Base-by-base conservation (phyloP, 1,140 invertebrate genomes). In the Apis florea region DNA sequence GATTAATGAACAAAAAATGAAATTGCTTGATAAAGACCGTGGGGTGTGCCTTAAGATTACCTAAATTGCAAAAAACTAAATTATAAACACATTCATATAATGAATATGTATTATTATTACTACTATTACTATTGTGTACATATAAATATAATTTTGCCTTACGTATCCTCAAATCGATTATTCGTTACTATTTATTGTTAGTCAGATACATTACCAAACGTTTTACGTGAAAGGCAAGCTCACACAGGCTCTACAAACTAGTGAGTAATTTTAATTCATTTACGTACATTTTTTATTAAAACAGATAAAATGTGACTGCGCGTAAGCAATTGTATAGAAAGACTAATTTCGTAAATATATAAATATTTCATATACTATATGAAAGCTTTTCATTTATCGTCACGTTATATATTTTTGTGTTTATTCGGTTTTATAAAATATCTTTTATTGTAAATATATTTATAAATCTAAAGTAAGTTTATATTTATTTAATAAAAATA, bases 311-410 rank as follows among this genome's bases (percentile, higher is more conserved):
- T 87, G 83, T 89, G 86, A 89, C 88, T 90, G 85, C 80, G 84
- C 78, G 79, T 84, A 87, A 90, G 84, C 88, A 91, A 93, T 91
- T 93, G 92, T 93, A 93, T 93, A 93, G 91, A 93, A 93, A 92
- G 86, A 93, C 89, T 93, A 93, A 93, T 93, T 93, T 93, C 92
- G 87, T 93, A 92, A 93, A 93, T 92, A 93, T 92, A 93, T 92
- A 92, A 92, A 93, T 92, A 92, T 93, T 93, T 93, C 90, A 89
- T 92, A 92, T 92, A 92, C 88, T 92, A 91, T 61, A 88, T 49
- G 31, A 73, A 31, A 56, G 58, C 17, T 59, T 76, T 80, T 86
- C 11, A 81, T 74, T 86, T 77, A 75, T 64, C 12, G 47, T 73
- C 69, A 68, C 24, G 47, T 72, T 56, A 77, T 19, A 17, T 56